Evolutionary conservation across 2,888 invertebrate genomes (phyloP).

Genomic region (Acronicta leporina): DNA sequence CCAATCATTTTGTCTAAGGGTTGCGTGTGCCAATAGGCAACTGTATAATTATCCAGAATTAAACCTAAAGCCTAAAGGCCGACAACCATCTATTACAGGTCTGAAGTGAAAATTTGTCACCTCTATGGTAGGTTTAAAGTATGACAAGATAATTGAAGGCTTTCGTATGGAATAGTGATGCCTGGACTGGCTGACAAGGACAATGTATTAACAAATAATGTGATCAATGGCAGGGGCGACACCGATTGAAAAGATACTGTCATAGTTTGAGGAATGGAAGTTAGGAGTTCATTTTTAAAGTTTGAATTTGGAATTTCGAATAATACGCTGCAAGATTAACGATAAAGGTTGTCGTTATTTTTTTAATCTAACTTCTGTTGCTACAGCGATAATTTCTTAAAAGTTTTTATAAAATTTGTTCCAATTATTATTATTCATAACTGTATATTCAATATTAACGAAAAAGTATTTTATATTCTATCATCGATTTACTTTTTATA

Average conservation of each 20-base stretch:
- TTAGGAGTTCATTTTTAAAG: not conserved
- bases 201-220: conserved; percentile 31
- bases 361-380: not conserved
- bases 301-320: no score
- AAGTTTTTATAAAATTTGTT: no score
- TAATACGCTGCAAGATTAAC: no score
- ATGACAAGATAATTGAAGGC: conserved; percentile 51
- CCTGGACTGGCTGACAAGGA: conserved; percentile 31
- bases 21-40: conserved; percentile 1
- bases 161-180: conserved; percentile 20
- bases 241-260: conserved; percentile 6
- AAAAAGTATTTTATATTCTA: no score
- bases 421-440: no score
- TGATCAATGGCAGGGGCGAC: conserved; percentile 21
- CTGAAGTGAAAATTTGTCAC: conserved; percentile 50
- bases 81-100: conserved; percentile 19
- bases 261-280: not conserved
- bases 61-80: conserved; percentile 20
- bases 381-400: no score
- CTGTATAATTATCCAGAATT: conserved; percentile 9
- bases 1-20: not conserved
- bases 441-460: no score
- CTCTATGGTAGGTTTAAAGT: conserved; percentile 29
- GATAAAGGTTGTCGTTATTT: no score
- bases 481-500: not conserved